These are phyloP conservation scores for Cyanocitta stelleri DNA, from an alignment of 2,113 vertebrate genomes.

Conservation along the genomic window DNA sequence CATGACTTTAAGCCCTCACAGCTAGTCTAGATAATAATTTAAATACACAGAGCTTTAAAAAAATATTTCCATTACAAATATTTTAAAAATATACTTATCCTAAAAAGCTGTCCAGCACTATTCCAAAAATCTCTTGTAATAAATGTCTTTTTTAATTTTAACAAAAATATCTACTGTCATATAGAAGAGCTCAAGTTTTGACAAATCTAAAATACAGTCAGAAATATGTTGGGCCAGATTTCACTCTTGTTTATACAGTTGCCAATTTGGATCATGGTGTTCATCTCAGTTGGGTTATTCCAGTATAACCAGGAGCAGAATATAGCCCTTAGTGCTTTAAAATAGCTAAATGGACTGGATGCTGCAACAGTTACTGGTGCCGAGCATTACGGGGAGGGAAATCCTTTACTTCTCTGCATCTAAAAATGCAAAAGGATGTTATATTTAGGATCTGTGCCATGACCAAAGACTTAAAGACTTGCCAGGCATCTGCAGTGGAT, in stretches of 20 bases:
- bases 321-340: conserved; percentile 35
- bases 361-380: not conserved
- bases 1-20: not conserved
- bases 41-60: conserved; percentile 58
- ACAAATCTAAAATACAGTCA: not conserved
- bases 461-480: not conserved
- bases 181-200: conserved; percentile 43
- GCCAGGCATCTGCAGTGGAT: conserved; percentile 37
- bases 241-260: conserved; percentile 17
- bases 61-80: conserved; percentile 66
- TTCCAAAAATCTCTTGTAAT: conserved; percentile 59
- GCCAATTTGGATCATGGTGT: not conserved
- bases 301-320: conserved; percentile 21
- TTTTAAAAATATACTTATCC: conserved; percentile 68
- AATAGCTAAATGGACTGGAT: conserved; percentile 17
- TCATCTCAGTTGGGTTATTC: not conserved
- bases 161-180: conserved; percentile 53
- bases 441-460: conserved; percentile 23
- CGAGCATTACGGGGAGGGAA: not conserved
- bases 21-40: conserved; percentile 24
- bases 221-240: not conserved
- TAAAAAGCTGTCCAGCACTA: conserved; percentile 61
- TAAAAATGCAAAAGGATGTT: conserved; percentile 12
- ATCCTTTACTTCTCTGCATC: conserved; percentile 21
- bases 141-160: conserved; percentile 39